phyloP scores from a whole-genome alignment of 2,888 invertebrate species.

The Trachelus troglodyta region DNA sequence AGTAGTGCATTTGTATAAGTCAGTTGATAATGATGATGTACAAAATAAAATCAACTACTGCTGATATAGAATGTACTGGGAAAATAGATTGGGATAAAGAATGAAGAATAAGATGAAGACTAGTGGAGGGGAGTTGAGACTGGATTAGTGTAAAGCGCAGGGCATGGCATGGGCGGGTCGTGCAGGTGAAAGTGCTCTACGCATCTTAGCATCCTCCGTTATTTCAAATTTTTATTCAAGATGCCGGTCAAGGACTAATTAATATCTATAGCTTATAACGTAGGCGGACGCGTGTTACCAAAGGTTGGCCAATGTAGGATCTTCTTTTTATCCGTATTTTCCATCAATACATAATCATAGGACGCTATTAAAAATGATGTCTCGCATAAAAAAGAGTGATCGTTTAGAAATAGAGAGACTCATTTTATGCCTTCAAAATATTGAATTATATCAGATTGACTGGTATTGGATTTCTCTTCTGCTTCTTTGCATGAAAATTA shows the following conservation, averaged over 20 bases:
- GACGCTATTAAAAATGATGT: background rate
- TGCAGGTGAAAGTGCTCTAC: slow-evolving; percentile 47
- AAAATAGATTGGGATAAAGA: background rate
- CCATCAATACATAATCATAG: background rate
- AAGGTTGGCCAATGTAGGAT: slow-evolving; percentile 31
- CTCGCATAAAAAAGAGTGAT: background rate
- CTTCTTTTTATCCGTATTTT: background rate
- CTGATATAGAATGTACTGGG: background rate
- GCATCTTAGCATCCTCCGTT: slow-evolving; percentile 49
- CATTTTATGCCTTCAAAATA: background rate
- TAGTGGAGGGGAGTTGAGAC: background rate
- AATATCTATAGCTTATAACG: slow-evolving; percentile 34
- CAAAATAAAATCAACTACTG: background rate
- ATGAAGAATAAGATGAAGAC: background rate
- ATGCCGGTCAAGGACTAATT: slow-evolving; percentile 56
- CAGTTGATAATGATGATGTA: background rate
- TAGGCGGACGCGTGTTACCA: slow-evolving; percentile 22
- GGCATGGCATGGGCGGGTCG: slow-evolving; percentile 34
- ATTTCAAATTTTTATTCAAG: slow-evolving; percentile 47
- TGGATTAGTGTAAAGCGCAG: background rate
- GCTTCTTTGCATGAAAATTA: background rate
- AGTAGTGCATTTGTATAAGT: background rate
- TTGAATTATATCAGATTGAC: background rate
- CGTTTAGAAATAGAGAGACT: background rate
- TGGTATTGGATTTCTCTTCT: background rate